Conservation (phyloP, 2,113 vertebrate genomes). For the Terrapene triunguis region DNA sequence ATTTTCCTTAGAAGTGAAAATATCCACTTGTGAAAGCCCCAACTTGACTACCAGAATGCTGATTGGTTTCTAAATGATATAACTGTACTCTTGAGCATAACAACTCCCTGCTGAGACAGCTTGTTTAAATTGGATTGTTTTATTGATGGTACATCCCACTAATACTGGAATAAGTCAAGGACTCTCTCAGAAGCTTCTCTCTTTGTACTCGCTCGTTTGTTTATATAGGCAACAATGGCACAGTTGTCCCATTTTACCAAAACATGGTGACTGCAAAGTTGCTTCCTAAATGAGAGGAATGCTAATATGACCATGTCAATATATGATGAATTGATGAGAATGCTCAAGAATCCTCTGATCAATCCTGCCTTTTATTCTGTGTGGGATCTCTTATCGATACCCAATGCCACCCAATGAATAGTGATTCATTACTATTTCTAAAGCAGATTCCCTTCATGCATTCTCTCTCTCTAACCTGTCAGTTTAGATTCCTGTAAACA, state of each 20-base stretch:
- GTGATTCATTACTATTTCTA: neutral
- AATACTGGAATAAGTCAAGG: neutral
- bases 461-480: neutral
- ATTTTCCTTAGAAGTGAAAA: neutral
- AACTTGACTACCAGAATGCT: neutral
- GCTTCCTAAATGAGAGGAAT: neutral
- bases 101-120: neutral
- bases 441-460: neutral
- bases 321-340: neutral
- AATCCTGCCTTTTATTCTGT: neutral
- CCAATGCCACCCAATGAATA: neutral
- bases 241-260: neutral
- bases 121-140: constrained; percentile 12
- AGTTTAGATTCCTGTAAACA: neutral
- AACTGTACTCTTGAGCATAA: neutral
- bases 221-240: neutral
- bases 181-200: neutral
- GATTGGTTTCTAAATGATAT: neutral
- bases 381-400: neutral
- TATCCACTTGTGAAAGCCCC: neutral
- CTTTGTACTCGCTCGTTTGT: neutral
- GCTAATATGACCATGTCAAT: neutral
- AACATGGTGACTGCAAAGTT: neutral
- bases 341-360: neutral
- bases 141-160: neutral